A percentile compares a stretch with the other conserved stretches of the same genome.
Conservation (phyloP, 2,797 vertebrate species). For the Cossypha heuglini region DNA sequence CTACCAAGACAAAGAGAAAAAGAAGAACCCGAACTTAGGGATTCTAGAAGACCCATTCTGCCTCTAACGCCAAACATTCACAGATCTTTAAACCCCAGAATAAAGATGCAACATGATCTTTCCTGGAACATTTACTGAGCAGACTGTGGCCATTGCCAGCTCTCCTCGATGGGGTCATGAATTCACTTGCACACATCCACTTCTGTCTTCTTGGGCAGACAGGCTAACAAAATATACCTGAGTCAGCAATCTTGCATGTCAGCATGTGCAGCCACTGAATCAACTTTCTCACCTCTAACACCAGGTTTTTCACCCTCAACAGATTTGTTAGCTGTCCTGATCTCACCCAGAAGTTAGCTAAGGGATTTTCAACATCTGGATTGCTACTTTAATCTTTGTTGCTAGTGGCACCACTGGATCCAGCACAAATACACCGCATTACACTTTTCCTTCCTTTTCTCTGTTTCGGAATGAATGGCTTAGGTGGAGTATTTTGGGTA, state of each 20-base stretch:
- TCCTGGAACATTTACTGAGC: not conserved
- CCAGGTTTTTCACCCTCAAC: not conserved
- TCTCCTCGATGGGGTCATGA: not conserved
- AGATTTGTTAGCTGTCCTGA: not conserved
- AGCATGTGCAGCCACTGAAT: not conserved
- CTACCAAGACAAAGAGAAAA: not conserved
- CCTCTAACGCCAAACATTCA: not conserved
- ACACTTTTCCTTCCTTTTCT: not conserved
- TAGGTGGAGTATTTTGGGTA: not conserved
- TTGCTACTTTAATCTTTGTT: not conserved
- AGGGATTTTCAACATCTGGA: not conserved
- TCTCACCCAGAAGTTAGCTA: not conserved
- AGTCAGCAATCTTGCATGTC: not conserved
- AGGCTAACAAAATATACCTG: not conserved
- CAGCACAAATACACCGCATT: not conserved
- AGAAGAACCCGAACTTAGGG: fast-evolving
- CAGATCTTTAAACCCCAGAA: not conserved
- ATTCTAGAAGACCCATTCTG: not conserved
- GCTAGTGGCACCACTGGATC: not conserved
- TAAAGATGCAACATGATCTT: not conserved
- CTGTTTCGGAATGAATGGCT: not conserved
- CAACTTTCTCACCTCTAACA: not conserved
- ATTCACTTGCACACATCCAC: not conserved
- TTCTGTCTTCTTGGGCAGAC: not conserved
- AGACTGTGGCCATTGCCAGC: not conserved